These are phyloP conservation scores for Peromyscus polionotus DNA, from an alignment of 2,113 vertebrate species.

Conservation along the genomic window DNA sequence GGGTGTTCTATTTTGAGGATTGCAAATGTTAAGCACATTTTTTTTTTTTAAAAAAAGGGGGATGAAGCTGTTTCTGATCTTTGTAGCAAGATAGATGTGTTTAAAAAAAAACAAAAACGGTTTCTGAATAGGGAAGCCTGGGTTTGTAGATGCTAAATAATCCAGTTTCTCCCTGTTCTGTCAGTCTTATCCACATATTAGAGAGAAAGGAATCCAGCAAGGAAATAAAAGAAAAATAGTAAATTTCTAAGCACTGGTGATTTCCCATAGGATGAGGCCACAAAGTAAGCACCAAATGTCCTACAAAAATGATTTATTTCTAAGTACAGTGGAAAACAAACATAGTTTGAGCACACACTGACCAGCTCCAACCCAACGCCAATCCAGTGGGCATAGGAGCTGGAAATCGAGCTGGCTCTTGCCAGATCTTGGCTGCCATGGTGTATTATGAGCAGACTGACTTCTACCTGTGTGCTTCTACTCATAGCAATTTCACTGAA, in stretches of 20 bases:
- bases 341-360: background rate
- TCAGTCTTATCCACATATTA: background rate
- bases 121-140: background rate
- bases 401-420: background rate
- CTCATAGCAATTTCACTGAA: background rate
- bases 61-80: background rate
- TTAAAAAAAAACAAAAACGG: background rate
- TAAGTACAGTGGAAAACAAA: background rate
- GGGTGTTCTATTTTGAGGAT: background rate
- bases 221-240: background rate
- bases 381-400: background rate
- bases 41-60: background rate
- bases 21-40: background rate
- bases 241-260: background rate
- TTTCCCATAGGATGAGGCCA: background rate
- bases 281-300: background rate
- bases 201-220: background rate
- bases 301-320: background rate
- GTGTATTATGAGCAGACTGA: background rate
- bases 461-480: background rate
- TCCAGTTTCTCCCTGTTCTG: background rate
- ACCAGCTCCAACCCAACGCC: no score
- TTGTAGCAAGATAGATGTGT: background rate
- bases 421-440: no score
- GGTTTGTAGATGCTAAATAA: background rate